A percentile compares a stretch with the other conserved stretches of the same genome.
These are phyloP conservation scores for Limnodromus scolopaceus DNA, from an alignment of 2,797 vertebrate genomes.

Conservation along the genomic window DNA sequence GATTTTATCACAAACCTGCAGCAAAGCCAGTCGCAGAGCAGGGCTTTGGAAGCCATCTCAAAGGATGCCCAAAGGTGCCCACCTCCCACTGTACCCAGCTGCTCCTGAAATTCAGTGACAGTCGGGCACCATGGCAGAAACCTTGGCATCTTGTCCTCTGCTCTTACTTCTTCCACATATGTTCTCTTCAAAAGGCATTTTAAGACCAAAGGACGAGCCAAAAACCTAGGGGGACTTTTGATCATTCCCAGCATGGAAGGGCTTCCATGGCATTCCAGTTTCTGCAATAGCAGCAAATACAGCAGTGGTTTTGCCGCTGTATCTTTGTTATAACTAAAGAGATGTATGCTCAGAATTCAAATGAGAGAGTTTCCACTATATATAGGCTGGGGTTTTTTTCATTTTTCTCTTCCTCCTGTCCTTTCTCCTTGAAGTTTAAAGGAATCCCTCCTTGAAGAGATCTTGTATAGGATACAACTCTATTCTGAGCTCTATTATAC, in stretches of 20 bases:
- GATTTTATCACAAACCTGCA: neutral
- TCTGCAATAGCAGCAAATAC: slow-evolving; percentile 8
- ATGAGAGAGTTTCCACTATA: neutral
- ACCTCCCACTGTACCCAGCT: slow-evolving; percentile 22
- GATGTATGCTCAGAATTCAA: neutral
- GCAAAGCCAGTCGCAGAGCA: neutral
- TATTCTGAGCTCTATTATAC: neutral
- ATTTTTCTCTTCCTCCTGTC: neutral
- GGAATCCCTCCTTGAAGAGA: neutral
- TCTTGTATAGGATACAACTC: neutral
- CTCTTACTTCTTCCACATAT: slow-evolving; percentile 52
- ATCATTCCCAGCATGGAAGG: slow-evolving; percentile 59
- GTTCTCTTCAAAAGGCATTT: slow-evolving; percentile 53
- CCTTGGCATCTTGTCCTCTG: slow-evolving; percentile 51
- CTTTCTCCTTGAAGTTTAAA: neutral
- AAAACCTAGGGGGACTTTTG: slow-evolving; percentile 63
- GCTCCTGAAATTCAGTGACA: neutral
- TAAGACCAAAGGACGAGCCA: slow-evolving; percentile 58
- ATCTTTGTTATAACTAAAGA: neutral
- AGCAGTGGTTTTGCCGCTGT: neutral
- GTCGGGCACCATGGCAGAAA: neutral
- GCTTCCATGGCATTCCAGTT: neutral
- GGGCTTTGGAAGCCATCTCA: slow-evolving; percentile 3
- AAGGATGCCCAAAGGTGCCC: slow-evolving; percentile 27
- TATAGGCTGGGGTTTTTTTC: neutral